Base-by-base conservation (phyloP, 1,140 invertebrate genomes). In the Drosophila setifemur region DNA sequence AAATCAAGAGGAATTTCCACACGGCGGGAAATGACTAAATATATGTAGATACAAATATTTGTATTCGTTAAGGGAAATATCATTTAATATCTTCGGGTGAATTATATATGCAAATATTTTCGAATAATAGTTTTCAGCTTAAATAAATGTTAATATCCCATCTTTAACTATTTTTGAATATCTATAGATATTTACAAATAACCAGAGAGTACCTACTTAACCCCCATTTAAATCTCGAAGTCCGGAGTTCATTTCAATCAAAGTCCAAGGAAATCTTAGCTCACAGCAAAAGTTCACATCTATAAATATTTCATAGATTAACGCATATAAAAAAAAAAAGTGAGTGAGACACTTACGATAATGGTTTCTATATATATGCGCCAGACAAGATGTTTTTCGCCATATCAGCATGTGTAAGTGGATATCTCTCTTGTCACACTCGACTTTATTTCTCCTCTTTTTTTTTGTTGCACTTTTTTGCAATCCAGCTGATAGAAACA, bases 241-340 rank as follows among this genome's bases (percentile, higher is more conserved):
- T n/a, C 12, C 9, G 23, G 18, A 55, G 53, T 55, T 28, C 45
- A 52, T 16, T 48, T 33, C 5, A 49, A 33, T 18, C 29, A 53
- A 57, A 45, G 21, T 8, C 6, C 12, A 14, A 35, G 25, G n/a
- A n/a, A n/a, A n/a, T n/a, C n/a, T n/a, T n/a, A n/a, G n/a, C n/a
- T 16, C 23, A 23, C 9, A 33, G 55, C 54, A 21, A 54, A 21
- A 40, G 55, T 43, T 61, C 21, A 43, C 11, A 26, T 19, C 11
- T 43, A 61, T 58, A 57, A 57, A 61, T 33, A 26, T 33, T 33
- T 35, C 35, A 43, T 43, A 55, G 53, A 61, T 61, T 61, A 44
- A 61, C 21, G 14, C 21, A 42, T 31, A 40, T 42, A 29, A 35
- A 37, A 16, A 23, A 28, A 11, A 16, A 21, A 49, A 25, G 19